Conservation (phyloP, 2,113 vertebrate species). For the Paracanthobrama guichenoti region DNA sequence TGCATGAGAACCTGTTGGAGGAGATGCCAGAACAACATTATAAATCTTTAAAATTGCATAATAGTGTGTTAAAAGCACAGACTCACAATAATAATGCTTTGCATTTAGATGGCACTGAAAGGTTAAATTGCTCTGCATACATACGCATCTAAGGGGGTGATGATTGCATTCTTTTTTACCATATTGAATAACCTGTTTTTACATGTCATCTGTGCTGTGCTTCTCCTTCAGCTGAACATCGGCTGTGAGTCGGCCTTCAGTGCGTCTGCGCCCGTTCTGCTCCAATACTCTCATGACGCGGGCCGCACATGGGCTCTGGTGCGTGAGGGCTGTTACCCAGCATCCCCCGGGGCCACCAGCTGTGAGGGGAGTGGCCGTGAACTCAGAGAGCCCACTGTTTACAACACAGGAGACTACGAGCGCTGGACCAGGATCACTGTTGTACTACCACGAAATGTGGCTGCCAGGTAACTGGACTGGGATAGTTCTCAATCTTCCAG, state of each 20-base stretch:
- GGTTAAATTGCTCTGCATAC: neutral
- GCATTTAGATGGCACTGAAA: too few species aligned
- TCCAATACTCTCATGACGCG: slow-evolving; percentile 94
- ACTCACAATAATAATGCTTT: too few species aligned
- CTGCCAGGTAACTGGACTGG: slow-evolving; percentile 82
- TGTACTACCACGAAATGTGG: slow-evolving; percentile 85
- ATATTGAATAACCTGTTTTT: neutral
- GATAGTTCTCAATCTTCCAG: neutral
- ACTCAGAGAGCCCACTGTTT: slow-evolving; percentile 85
- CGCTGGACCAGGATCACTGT: slow-evolving; percentile 95
- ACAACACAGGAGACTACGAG: slow-evolving; percentile 90
- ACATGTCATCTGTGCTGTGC: neutral
- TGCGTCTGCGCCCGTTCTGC: slow-evolving; percentile 83
- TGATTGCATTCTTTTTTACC: neutral
- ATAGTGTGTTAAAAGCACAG: too few species aligned
- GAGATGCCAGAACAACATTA: too few species aligned
- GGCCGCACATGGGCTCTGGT: slow-evolving; percentile 94
- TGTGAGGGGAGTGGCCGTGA: slow-evolving; percentile 92
- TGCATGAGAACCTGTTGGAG: too few species aligned
- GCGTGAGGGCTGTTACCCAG: slow-evolving; percentile 92
- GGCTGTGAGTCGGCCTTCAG: slow-evolving; percentile 90
- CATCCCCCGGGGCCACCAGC: slow-evolving; percentile 77
- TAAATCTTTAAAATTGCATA: too few species aligned
- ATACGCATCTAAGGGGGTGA: too few species aligned
- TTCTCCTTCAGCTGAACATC: slow-evolving; percentile 83